Percentiles rank a stretch among this genome's conserved stretches.
These are phyloP conservation scores for Dicrurus megarhynchus DNA, from an alignment of 2,113 vertebrate species.

Conservation along the genomic window DNA sequence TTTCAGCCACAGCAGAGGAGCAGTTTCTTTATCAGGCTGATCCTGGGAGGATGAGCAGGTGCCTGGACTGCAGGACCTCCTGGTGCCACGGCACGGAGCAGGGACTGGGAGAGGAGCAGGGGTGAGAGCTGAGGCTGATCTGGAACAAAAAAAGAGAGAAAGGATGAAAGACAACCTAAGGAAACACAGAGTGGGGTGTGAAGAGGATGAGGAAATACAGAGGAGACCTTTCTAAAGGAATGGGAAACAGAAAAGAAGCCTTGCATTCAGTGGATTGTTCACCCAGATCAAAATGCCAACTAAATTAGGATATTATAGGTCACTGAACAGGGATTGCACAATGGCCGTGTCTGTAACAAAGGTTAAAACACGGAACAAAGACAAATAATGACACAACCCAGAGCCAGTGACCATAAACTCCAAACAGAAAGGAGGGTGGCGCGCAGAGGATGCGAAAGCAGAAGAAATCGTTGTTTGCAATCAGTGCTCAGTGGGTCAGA, in stretches of 20 bases:
- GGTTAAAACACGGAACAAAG: conserved; percentile 63
- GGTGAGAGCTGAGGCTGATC: neutral
- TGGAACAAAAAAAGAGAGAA: neutral
- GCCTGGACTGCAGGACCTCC: neutral
- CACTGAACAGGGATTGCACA: conserved; percentile 48
- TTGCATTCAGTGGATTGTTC: neutral
- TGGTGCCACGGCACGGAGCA: neutral
- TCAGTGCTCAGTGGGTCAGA: conserved; percentile 44
- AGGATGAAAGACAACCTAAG: neutral
- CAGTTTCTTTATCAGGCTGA: neutral
- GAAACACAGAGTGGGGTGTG: neutral
- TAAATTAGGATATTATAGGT: conserved; percentile 46
- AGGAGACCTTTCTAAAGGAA: neutral
- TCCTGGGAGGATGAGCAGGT: neutral
- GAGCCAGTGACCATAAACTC: conserved; percentile 61
- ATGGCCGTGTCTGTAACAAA: conserved; percentile 44
- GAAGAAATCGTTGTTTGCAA: conserved; percentile 48
- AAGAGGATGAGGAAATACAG: neutral
- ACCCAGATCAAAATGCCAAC: conserved; percentile 32
- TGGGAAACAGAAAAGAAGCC: neutral
- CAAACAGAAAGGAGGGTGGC: neutral
- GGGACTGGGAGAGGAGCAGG: neutral
- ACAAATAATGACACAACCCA: conserved; percentile 41
- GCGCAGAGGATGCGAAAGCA: neutral
- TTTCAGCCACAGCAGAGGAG: neutral